Evolutionary conservation across 2,797 vertebrate species (phyloP).

Genomic region (Danio albolineatus): DNA sequence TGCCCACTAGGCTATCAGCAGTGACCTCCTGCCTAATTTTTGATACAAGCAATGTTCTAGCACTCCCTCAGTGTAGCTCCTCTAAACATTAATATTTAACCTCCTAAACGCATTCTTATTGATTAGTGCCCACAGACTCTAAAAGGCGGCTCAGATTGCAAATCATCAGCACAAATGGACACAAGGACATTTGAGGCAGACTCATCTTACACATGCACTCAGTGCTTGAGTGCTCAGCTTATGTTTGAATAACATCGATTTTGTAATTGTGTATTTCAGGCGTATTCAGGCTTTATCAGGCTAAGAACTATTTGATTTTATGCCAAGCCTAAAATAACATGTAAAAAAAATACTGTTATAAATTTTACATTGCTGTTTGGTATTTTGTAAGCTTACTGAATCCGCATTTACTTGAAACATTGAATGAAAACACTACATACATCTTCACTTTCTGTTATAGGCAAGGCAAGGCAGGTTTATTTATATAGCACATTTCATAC

Average conservation of each 20-base stretch:
- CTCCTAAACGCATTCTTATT: conserved; percentile 25
- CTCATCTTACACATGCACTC: conserved; percentile 44
- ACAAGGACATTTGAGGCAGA: conserved; percentile 28
- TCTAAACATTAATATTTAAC: conserved; percentile 46
- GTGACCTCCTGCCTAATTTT: no score
- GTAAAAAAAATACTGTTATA: no score
- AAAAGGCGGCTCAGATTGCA: conserved; percentile 22
- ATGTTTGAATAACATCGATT: neutral
- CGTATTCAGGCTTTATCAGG: neutral
- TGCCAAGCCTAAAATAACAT: conserved; percentile 1
- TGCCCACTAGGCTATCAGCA: no score
- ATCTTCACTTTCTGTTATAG: neutral
- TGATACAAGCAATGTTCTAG: neutral
- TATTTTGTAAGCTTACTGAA: neutral
- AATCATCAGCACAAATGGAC: conserved; percentile 45
- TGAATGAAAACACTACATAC: neutral
- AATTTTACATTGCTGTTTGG: neutral
- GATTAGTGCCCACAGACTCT: conserved; percentile 9
- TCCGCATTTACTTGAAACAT: neutral
- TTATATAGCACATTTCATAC: no score
- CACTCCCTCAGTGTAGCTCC: neutral
- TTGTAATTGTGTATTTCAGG: conserved; percentile 3
- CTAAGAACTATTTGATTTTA: neutral
- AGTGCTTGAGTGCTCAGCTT: conserved; percentile 3
- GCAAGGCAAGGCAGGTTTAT: no score